Conservation (phyloP, 2,113 vertebrate species). For the Phasianus colchicus region DNA sequence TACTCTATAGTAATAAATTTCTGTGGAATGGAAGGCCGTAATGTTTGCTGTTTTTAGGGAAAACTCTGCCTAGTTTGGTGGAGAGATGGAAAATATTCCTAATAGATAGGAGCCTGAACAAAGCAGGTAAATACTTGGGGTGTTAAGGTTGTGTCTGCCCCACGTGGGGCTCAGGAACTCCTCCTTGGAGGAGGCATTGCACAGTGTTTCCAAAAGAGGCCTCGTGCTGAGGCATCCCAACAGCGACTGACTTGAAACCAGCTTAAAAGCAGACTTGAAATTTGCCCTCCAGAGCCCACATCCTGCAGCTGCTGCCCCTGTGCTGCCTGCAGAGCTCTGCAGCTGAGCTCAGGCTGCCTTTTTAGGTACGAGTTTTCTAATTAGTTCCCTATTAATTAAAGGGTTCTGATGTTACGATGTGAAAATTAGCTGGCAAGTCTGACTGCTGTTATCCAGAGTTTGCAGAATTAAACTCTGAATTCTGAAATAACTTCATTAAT, state of each 20-base stretch:
- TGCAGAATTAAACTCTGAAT: background rate
- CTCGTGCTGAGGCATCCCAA: background rate
- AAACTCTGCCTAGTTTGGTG: background rate
- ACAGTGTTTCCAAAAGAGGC: background rate
- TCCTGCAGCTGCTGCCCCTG: too few relatives aligned
- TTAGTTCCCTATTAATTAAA: slow-evolving; percentile 57
- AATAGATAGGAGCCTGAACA: background rate
- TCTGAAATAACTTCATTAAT: slow-evolving; percentile 60
- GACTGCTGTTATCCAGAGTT: slow-evolving; percentile 25
- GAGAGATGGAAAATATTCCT: slow-evolving; percentile 44
- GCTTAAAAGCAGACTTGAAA: background rate
- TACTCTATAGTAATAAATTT: slow-evolving; percentile 52
- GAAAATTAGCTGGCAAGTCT: slow-evolving; percentile 54
- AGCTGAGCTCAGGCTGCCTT: background rate
- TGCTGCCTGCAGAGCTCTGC: too few relatives aligned
- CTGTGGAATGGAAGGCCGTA: slow-evolving; percentile 12
- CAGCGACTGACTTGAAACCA: background rate
- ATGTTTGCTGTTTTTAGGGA: slow-evolving; percentile 2
- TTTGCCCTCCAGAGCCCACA: background rate
- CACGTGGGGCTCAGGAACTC: background rate
- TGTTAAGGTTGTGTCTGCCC: background rate
- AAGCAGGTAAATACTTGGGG: slow-evolving; percentile 51
- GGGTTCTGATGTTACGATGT: slow-evolving; percentile 27
- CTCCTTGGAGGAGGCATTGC: background rate
- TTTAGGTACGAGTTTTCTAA: slow-evolving; percentile 29